Percentiles rank a stretch among this genome's conserved stretches.
These are phyloP conservation scores for Calcarius ornatus DNA, from an alignment of 2,113 vertebrate genomes.

Conservation along the genomic window DNA sequence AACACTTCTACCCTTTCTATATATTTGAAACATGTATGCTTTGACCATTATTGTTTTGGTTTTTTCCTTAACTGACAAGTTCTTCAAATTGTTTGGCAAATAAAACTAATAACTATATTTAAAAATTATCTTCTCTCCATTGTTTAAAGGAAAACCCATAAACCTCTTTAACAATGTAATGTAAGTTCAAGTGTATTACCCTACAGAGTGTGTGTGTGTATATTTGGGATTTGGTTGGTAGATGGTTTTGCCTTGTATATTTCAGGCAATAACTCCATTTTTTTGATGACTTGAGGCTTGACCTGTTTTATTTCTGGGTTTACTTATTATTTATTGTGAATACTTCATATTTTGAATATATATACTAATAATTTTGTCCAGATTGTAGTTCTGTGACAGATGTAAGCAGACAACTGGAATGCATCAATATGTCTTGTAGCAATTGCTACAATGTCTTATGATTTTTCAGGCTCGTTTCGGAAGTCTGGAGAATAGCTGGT, in stretches of 20 bases:
- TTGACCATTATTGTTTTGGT: background rate
- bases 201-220: rapidly evolving
- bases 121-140: background rate
- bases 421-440: background rate
- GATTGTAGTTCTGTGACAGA: background rate
- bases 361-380: background rate
- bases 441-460: background rate
- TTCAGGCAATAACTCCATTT: background rate
- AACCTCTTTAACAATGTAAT: background rate
- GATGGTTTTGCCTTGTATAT: background rate
- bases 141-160: background rate
- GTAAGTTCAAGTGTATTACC: background rate
- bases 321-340: background rate
- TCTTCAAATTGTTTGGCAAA: background rate
- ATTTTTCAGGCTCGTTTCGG: background rate
- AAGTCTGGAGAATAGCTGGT: background rate
- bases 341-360: background rate
- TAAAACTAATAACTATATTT: background rate
- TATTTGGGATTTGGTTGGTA: background rate
- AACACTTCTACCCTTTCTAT: background rate
- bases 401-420: background rate
- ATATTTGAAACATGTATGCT: background rate
- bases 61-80: background rate
- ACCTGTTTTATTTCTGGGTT: background rate
- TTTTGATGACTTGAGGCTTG: background rate